These are phyloP conservation scores for Spinus olivaceus DNA, from an alignment of 2,797 vertebrate species.

Conservation along the genomic window DNA sequence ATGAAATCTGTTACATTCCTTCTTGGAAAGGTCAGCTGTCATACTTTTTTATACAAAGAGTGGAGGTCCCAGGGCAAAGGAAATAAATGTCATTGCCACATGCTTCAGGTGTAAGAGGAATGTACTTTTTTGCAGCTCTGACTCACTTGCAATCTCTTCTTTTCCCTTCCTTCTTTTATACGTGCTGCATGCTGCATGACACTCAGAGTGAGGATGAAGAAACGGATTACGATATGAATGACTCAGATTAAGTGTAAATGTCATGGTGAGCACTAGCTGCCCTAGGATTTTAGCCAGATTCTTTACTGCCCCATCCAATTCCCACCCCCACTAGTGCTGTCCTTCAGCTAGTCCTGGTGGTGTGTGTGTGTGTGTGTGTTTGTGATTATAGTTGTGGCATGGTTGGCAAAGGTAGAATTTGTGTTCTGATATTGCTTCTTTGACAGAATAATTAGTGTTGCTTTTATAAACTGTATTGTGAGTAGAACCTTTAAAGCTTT, in stretches of 20 bases:
- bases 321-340: conserved; percentile 8
- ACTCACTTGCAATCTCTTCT: conserved; percentile 65
- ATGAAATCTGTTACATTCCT: neutral
- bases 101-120: conserved; percentile 35
- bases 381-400: conserved; percentile 14
- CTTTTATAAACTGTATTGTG: neutral
- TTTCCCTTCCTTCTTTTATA: conserved; percentile 73
- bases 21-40: neutral
- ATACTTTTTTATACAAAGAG: neutral
- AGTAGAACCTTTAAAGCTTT: neutral
- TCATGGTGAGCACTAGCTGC: conserved; percentile 82
- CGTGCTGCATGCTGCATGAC: conserved; percentile 75
- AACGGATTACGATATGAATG: conserved; percentile 85
- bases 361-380: conserved; percentile 5
- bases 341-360: neutral
- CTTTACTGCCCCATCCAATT: neutral
- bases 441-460: neutral
- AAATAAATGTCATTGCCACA: neutral
- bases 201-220: conserved; percentile 86
- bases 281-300: conserved; percentile 17
- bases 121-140: conserved; percentile 23
- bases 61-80: neutral
- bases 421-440: neutral
- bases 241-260: conserved; percentile 86
- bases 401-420: neutral